phyloP scores from a whole-genome alignment of 2,113 vertebrate species.

The Coptodon bakossiorum region DNA sequence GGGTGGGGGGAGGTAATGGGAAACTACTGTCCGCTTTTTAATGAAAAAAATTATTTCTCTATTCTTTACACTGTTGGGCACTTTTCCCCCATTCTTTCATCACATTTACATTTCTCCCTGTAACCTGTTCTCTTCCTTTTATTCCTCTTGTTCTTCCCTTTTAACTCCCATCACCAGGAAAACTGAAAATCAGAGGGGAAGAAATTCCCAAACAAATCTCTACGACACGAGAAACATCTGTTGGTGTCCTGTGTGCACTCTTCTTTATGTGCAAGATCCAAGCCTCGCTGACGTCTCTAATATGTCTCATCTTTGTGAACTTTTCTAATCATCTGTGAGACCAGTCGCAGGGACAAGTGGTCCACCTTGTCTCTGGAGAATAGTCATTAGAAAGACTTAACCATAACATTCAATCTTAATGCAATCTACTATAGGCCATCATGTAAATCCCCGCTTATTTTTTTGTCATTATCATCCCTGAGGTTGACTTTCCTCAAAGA shows the following conservation, averaged over 20 bases:
- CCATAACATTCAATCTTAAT: constrained; percentile 65
- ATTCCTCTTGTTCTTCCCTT: constrained; percentile 3
- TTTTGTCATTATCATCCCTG: constrained; percentile 64
- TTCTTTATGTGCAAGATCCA: constrained; percentile 16
- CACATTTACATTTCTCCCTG: neutral
- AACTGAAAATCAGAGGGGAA: constrained; percentile 45
- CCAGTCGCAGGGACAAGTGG: constrained; percentile 32
- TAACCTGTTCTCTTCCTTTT: neutral
- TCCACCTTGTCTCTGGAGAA: constrained; percentile 47
- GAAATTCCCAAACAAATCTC: constrained; percentile 62
- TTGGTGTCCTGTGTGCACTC: neutral
- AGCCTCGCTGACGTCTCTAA: constrained; percentile 31
- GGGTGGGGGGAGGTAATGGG: neutral
- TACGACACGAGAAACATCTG: constrained; percentile 50
- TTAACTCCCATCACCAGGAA: constrained; percentile 11
- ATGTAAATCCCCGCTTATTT: constrained; percentile 68
- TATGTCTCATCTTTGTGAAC: constrained; percentile 48
- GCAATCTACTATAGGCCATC: constrained; percentile 60
- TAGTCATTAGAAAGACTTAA: constrained; percentile 51
- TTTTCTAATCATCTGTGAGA: constrained; percentile 41
- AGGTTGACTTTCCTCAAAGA: constrained; percentile 64
- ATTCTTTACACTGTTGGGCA: neutral
- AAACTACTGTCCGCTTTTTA: neutral
- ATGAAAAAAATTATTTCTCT: neutral
- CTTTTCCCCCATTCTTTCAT: neutral